phyloP scores from a whole-genome alignment of 2,113 vertebrate genomes.

The Uropsilus gracilis region DNA sequence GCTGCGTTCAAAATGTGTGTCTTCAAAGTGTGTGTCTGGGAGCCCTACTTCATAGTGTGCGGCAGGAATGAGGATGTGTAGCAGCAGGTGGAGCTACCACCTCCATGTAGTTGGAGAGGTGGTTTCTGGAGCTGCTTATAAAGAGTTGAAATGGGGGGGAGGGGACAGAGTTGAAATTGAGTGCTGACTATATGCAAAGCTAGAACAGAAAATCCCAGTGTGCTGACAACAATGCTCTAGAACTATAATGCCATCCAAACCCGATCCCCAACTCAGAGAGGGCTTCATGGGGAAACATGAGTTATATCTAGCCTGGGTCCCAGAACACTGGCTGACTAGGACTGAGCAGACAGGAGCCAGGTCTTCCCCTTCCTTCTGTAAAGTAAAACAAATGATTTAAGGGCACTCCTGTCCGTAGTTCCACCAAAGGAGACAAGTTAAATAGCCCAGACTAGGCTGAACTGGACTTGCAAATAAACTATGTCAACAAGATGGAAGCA shows the following conservation, averaged over 20 bases:
- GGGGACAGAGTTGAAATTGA: background rate
- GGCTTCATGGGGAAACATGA: background rate
- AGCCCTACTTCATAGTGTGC: background rate
- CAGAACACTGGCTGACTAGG: background rate
- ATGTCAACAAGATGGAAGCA: too few species aligned
- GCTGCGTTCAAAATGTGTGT: background rate
- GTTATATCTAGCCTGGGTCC: background rate
- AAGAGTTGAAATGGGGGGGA: background rate
- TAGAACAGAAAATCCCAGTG: background rate
- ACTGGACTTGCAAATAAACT: too few species aligned
- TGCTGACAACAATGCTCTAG: background rate
- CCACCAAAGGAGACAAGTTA: too few species aligned
- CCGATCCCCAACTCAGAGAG: background rate
- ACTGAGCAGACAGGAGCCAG: background rate
- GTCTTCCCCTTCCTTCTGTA: background rate
- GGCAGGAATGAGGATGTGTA: background rate
- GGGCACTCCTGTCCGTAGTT: too few species aligned
- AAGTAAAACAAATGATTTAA: too few species aligned
- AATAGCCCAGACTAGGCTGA: too few species aligned
- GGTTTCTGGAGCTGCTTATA: background rate
- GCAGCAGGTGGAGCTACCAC: background rate
- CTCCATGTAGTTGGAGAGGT: background rate
- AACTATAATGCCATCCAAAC: background rate
- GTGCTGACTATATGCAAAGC: background rate
- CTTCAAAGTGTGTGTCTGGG: background rate